phyloP scores from a whole-genome alignment of 2,888 invertebrate genomes.

The Tigriopus californicus region DNA sequence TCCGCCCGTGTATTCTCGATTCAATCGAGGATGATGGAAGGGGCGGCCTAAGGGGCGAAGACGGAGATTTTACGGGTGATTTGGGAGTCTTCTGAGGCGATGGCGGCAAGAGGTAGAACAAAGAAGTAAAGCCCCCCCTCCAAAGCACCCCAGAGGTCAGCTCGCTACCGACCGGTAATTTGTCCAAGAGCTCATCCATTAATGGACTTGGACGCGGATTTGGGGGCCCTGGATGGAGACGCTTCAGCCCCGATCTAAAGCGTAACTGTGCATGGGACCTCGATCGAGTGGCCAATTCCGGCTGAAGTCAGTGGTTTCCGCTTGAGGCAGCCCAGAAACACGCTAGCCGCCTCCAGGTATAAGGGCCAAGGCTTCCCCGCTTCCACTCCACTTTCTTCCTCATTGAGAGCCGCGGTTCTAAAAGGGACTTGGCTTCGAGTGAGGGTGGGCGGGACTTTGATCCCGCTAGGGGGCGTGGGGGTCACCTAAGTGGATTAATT shows the following conservation, averaged over 20 bases:
- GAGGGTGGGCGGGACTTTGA: background rate
- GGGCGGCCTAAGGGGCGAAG: background rate
- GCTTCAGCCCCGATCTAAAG: slow-evolving; percentile 57
- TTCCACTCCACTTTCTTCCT: slow-evolving; percentile 54
- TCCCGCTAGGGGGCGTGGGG: too few relatives aligned
- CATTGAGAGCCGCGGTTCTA: slow-evolving; percentile 67
- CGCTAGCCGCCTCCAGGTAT: slow-evolving; percentile 67
- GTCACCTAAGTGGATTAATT: too few relatives aligned
- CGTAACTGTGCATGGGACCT: slow-evolving; percentile 47
- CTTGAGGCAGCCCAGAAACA: slow-evolving; percentile 46
- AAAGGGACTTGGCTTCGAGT: slow-evolving; percentile 40
- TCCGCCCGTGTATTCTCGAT: slow-evolving; percentile 55
- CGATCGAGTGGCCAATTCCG: slow-evolving; percentile 44
- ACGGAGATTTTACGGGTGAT: too few relatives aligned
- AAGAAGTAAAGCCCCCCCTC: too few relatives aligned
- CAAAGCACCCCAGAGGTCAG: too few relatives aligned
- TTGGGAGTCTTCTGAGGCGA: background rate
- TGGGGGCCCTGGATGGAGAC: background rate
- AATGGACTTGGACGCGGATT: background rate
- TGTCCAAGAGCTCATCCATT: too few relatives aligned
- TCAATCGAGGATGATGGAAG: slow-evolving; percentile 5
- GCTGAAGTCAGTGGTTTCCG: slow-evolving; percentile 31
- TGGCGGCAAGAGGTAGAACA: too few relatives aligned
- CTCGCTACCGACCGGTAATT: too few relatives aligned
- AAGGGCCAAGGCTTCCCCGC: slow-evolving; percentile 56